Evolutionary conservation across 2,113 vertebrate species (phyloP).

Genomic region (Sander vitreus): DNA sequence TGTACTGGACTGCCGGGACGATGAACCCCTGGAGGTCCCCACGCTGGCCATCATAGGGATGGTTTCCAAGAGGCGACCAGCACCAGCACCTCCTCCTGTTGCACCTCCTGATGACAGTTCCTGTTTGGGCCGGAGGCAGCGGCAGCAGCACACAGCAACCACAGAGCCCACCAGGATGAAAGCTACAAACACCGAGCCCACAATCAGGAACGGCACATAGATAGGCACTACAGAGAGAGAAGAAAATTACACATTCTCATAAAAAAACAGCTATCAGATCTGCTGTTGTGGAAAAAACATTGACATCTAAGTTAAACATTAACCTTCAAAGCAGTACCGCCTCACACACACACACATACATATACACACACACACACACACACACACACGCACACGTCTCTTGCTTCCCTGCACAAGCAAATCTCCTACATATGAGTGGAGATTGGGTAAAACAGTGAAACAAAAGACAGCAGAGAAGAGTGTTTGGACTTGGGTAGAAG

Average conservation of each 20-base stretch:
- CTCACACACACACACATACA: not conserved
- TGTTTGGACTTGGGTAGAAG: constrained; percentile 46
- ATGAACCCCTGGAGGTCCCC: constrained; percentile 93
- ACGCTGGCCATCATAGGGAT: constrained; percentile 97
- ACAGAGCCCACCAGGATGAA: constrained; percentile 96
- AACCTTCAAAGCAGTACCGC: constrained; percentile 29
- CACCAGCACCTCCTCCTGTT: constrained; percentile 58
- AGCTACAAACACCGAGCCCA: constrained; percentile 96
- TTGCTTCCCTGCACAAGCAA: constrained; percentile 28
- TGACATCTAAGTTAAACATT: constrained; percentile 23
- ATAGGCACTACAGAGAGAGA: constrained; percentile 90
- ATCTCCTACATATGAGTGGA: constrained; percentile 41
- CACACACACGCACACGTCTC: not conserved
- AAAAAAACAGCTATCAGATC: not conserved
- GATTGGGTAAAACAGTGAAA: constrained; percentile 54
- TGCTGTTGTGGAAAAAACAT: not conserved
- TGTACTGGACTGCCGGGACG: constrained; percentile 96
- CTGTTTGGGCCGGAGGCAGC: constrained; percentile 96
- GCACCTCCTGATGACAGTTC: constrained; percentile 90
- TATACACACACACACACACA: not conserved
- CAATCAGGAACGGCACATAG: constrained; percentile 97
- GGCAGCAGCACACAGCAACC: constrained; percentile 96
- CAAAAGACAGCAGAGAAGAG: constrained; percentile 51
- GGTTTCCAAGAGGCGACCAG: constrained; percentile 92
- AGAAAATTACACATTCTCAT: not conserved